A percentile compares a stretch with the other conserved stretches of the same genome.
These are phyloP conservation scores for Micoletzkya japonica DNA, from an alignment of 2,888 invertebrate species.

Conservation along the genomic window DNA sequence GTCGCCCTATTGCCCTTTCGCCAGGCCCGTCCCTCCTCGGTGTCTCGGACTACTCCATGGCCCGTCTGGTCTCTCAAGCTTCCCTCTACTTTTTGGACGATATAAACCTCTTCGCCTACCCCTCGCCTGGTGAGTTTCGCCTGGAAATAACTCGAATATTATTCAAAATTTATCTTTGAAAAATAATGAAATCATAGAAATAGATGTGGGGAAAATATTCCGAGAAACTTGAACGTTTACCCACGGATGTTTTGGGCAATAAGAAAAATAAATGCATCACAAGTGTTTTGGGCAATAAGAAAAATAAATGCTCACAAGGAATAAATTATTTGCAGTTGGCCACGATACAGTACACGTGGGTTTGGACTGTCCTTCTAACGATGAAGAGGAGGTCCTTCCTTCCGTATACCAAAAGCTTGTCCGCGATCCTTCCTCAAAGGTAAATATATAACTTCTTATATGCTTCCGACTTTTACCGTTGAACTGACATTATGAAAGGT, in stretches of 20 bases:
- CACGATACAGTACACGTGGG: constrained; percentile 31
- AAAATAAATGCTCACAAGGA: too few species aligned
- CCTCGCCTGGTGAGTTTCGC: constrained; percentile 27
- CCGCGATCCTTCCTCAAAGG: not conserved
- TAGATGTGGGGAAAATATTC: too few species aligned
- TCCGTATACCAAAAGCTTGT: constrained; percentile 1
- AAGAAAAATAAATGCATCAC: not conserved
- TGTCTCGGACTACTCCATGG: constrained; percentile 21
- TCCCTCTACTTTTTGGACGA: constrained; percentile 33
- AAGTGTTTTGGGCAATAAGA: not conserved
- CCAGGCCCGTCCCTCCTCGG: constrained; percentile 24
- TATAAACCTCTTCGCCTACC: constrained; percentile 31
- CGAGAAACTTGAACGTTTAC: too few species aligned
- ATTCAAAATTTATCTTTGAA: not conserved
- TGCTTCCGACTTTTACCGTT: too few species aligned
- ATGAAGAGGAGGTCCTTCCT: not conserved
- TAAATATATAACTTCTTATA: constrained; percentile 12
- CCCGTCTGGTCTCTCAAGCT: constrained; percentile 19
- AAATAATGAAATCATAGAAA: too few species aligned
- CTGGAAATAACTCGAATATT: too few species aligned
- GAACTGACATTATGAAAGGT: constrained; percentile 29
- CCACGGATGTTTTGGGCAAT: not conserved
- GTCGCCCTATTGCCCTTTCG: too few species aligned
- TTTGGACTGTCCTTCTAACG: constrained; percentile 22
- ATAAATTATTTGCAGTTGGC: constrained; percentile 20